Conservation (phyloP, 1,140 invertebrate genomes). For the Caenorhabditis inopinata region DNA sequence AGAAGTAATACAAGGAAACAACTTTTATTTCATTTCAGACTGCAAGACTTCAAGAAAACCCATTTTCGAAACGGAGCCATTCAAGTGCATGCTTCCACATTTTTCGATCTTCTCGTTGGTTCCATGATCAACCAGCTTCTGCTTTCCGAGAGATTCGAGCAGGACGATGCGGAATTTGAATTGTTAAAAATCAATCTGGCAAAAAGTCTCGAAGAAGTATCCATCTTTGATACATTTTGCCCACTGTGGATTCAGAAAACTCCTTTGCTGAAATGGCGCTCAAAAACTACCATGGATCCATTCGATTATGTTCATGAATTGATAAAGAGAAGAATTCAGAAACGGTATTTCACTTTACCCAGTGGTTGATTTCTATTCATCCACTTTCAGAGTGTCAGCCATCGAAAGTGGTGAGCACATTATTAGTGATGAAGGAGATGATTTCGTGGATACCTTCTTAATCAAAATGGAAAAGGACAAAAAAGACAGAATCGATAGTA, state of each 20-base stretch:
- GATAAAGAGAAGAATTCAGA: neutral
- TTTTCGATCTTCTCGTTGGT: conserved; percentile 38
- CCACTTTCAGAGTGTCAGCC: neutral
- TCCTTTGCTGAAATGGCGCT: conserved; percentile 20
- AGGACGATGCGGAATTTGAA: conserved; percentile 33
- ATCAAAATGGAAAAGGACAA: conserved; percentile 36
- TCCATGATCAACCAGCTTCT: conserved; percentile 47
- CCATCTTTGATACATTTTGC: neutral
- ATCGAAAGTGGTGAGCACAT: neutral
- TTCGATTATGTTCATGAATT: neutral
- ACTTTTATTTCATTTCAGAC: neutral
- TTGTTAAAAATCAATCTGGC: conserved; percentile 27
- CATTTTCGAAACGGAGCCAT: conserved; percentile 9
- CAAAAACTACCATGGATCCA: neutral
- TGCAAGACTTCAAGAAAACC: conserved; percentile 21
- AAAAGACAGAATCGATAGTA: neutral
- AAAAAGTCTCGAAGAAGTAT: neutral
- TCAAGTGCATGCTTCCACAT: neutral
- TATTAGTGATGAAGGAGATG: neutral
- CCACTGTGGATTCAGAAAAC: neutral
- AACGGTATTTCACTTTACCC: no score
- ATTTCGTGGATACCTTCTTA: conserved; percentile 26
- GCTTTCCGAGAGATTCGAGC: conserved; percentile 29
- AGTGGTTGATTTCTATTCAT: no score
- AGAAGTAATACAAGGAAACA: no score